These are phyloP conservation scores for Cyprinus carpio DNA, from an alignment of 2,113 vertebrate species.

Conservation along the genomic window DNA sequence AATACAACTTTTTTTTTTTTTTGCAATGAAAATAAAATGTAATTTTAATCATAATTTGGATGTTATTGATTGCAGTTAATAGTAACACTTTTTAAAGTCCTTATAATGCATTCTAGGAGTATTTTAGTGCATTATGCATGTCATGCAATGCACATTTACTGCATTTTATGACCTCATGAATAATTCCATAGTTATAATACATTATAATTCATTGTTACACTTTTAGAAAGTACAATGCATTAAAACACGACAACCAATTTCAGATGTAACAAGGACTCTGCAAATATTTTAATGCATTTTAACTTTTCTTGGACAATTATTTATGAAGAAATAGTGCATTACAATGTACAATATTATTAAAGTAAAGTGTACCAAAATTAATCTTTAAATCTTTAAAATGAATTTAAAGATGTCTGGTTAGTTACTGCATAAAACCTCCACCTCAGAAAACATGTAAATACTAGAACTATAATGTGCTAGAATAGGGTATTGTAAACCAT, in stretches of 20 bases:
- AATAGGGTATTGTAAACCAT: not conserved
- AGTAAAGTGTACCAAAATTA: too few species aligned
- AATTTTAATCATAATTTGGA: not conserved
- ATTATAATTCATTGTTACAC: not conserved
- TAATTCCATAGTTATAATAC: not conserved
- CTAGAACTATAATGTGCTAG: not conserved
- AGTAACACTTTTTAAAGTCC: not conserved
- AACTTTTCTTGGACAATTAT: not conserved
- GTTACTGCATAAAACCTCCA: not conserved
- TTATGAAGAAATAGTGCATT: not conserved
- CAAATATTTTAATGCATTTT: not conserved
- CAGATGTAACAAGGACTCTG: not conserved
- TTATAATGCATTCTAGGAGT: not conserved
- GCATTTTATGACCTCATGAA: not conserved
- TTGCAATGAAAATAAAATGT: not conserved
- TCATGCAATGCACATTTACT: not conserved
- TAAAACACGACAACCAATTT: not conserved
- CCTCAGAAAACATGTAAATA: not conserved
- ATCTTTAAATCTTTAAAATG: not conserved
- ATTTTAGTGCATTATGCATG: not conserved
- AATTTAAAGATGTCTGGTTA: not conserved
- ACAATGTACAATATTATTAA: not conserved
- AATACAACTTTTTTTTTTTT: not conserved
- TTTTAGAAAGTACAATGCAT: not conserved
- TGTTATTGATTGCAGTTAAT: not conserved